phyloP scores from a whole-genome alignment of 2,113 vertebrate genomes.

The Phalacrocorax pelagicus region DNA sequence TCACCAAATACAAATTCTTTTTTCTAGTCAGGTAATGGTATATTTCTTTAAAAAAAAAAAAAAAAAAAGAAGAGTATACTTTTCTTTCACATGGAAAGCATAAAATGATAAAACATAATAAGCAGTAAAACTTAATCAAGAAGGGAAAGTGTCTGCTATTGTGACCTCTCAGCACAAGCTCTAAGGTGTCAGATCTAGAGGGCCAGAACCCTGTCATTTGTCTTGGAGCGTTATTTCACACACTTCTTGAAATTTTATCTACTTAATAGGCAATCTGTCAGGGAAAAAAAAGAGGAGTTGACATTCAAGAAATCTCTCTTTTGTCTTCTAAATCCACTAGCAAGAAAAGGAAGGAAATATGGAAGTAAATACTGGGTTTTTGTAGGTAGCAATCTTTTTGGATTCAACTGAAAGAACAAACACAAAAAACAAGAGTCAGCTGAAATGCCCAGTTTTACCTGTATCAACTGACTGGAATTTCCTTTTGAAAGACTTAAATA shows the following conservation, averaged over 20 bases:
- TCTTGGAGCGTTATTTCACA: not conserved
- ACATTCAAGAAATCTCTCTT: not conserved
- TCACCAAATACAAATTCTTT: not conserved
- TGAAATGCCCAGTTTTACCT: not conserved
- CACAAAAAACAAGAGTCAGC: not conserved
- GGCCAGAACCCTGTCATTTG: conserved; percentile 20
- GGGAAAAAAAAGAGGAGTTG: not conserved
- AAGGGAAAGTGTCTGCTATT: not conserved
- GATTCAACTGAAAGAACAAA: not conserved
- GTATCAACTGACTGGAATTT: not conserved
- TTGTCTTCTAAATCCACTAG: not conserved
- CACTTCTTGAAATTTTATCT: not conserved
- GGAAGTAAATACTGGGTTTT: not conserved
- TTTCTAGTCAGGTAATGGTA: not conserved
- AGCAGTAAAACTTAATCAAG: not conserved
- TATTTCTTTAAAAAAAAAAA: not conserved
- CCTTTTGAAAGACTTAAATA: not conserved
- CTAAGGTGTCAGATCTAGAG: not conserved
- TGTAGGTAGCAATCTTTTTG: not conserved
- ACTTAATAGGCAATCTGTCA: not conserved
- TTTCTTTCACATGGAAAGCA: not conserved
- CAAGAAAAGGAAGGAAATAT: not conserved
- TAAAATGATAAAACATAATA: not conserved
- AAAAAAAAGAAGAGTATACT: not conserved
- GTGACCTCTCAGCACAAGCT: not conserved